A percentile compares a stretch with the other conserved stretches of the same genome.
These are phyloP conservation scores for Spilogale gracilis DNA, from an alignment of 2,113 vertebrate species.

Conservation along the genomic window DNA sequence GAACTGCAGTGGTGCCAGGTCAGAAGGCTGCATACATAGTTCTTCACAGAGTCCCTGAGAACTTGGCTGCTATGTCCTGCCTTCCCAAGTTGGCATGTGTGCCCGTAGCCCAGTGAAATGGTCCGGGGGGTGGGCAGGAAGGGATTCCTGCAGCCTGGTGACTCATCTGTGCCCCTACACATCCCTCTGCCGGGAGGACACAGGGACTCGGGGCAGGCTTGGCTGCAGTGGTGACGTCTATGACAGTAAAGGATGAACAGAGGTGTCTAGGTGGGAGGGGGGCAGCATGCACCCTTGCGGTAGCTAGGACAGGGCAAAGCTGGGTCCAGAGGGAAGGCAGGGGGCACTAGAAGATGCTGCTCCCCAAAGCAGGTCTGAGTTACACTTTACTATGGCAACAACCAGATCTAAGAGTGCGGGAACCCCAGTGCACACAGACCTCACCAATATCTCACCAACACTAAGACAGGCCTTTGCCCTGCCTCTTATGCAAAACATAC, in stretches of 20 bases:
- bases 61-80: neutral
- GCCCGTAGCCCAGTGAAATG: fast-evolving
- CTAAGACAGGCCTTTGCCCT: neutral
- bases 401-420: neutral
- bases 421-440: neutral
- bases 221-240: neutral
- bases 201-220: neutral
- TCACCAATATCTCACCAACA: too few relatives aligned
- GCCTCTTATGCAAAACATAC: neutral
- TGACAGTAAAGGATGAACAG: neutral
- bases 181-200: neutral
- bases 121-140: too few relatives aligned
- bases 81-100: neutral
- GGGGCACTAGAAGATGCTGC: neutral
- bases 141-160: neutral
- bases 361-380: neutral
- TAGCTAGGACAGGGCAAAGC: neutral
- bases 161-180: neutral
- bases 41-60: neutral
- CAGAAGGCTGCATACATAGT: neutral
- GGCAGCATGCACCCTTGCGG: neutral
- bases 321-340: neutral
- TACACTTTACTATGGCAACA: neutral
- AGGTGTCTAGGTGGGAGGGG: neutral
- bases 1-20: neutral